A percentile compares a stretch with the other conserved stretches of the same genome.
These are phyloP conservation scores for Intellagama lesueurii DNA, from an alignment of 2,797 vertebrate species.

Conservation along the genomic window DNA sequence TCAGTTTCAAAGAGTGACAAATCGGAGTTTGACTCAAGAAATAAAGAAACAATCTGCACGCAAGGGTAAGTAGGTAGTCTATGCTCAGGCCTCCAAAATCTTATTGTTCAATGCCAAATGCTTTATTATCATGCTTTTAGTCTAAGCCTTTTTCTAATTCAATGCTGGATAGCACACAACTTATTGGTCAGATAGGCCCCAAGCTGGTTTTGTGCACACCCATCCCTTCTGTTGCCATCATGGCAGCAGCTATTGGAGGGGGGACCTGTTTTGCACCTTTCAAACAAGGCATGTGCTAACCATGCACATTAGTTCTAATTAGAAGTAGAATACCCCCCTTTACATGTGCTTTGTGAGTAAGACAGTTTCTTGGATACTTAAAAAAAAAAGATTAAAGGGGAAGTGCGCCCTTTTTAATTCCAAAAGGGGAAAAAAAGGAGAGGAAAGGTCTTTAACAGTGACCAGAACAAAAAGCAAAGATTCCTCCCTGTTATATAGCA, in stretches of 20 bases:
- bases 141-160: not conserved
- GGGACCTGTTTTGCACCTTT: not conserved
- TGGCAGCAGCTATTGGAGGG: too few species aligned
- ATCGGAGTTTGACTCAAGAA: not conserved
- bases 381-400: too few species aligned
- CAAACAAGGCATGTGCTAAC: not conserved
- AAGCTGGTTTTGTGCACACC: not conserved
- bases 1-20: not conserved
- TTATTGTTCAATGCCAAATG: not conserved
- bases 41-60: not conserved
- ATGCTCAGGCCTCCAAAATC: not conserved
- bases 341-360: not conserved
- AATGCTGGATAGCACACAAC: too few species aligned
- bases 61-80: not conserved
- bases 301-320: not conserved
- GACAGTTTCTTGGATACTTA: too few species aligned
- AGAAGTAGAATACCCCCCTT: not conserved
- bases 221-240: not conserved
- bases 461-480: too few species aligned
- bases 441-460: too few species aligned
- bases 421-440: too few species aligned
- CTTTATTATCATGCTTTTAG: not conserved
- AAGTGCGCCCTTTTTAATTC: too few species aligned
- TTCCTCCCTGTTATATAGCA: too few species aligned
- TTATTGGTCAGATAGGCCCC: too few species aligned